Evolutionary conservation across 2,888 invertebrate species (phyloP), one percentile per base, ranked within the genome.

Genomic region (Drosophila hamatofila): DNA sequence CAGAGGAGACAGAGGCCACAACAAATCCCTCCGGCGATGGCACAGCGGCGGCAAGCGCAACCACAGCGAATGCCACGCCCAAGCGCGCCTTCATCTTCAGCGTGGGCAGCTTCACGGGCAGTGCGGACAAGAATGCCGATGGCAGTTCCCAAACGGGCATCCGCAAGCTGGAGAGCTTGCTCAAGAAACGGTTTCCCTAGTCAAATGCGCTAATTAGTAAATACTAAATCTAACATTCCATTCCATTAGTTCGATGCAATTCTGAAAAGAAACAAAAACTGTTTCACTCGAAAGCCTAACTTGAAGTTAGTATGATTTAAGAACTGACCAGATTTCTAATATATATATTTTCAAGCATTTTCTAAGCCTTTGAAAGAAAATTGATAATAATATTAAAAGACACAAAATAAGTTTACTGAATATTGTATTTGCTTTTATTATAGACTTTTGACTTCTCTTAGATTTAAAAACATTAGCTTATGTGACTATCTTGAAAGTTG

Each of bases 101-200:
- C 67, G 91, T 91, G 37, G 91, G 91, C 48, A 91, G 91, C 62
- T 91, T 91, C 49, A 89, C 91, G n/a, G 88, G 91, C 57, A 85
- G 90, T 5, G 80, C 82, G 6, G 92, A 91, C 59, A 91, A 89
- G 55, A 88, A 79, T 61, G 69, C 83, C 23, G 92, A 92, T 59
- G 80, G 83, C 12, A 80, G 81, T 30, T 78, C 85, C 3, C 90
- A 90, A 52, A 87, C 90, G 7, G 78, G 82, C 77, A 94, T 94
- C 72, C 93, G 94, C 67, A 94, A 94, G 90, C 90, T 94, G 69
- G 94, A 94, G 79, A 94, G 93, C 83, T 89, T 94, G 48, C 93
- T 94, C 57, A 94, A 94, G 75, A 94, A 94, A 84, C 92, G 94
- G 74, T 90, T 93, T 67, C 93, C 93, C 37, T 92, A 91, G 82